phyloP scores from a whole-genome alignment of 2,113 vertebrate species.

The Ictalurus furcatus region DNA sequence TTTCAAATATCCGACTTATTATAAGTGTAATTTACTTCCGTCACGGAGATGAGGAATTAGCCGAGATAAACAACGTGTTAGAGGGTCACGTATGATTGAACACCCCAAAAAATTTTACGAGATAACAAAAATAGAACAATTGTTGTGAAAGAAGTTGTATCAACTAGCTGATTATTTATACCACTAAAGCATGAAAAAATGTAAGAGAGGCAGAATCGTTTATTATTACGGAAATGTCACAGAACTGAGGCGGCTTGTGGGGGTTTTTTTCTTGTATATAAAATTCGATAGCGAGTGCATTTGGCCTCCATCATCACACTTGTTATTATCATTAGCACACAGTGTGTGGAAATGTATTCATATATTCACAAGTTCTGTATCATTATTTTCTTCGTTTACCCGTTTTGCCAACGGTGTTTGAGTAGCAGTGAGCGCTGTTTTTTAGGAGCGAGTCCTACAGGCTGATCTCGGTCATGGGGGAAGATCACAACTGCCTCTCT shows the following conservation, averaged over 20 bases:
- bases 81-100: neutral
- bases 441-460: conserved; percentile 1
- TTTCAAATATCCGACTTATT: neutral
- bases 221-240: neutral
- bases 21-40: neutral
- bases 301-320: conserved; percentile 34
- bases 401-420: conserved; percentile 61
- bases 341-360: conserved; percentile 63
- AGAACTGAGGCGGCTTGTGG: neutral
- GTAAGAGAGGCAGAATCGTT: neutral
- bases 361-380: conserved; percentile 63
- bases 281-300: neutral
- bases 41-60: neutral
- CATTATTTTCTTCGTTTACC: conserved; percentile 63
- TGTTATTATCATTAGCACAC: conserved; percentile 45
- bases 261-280: neutral
- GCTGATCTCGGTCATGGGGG: neutral
- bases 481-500: neutral
- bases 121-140: neutral
- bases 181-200: neutral
- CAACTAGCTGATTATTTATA: neutral
- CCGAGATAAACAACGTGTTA: neutral
- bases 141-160: neutral
- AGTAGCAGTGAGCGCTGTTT: conserved; percentile 61
- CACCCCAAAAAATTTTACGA: neutral